phyloP scores from a whole-genome alignment of 2,888 invertebrate species.

The Lycia hirtaria region DNA sequence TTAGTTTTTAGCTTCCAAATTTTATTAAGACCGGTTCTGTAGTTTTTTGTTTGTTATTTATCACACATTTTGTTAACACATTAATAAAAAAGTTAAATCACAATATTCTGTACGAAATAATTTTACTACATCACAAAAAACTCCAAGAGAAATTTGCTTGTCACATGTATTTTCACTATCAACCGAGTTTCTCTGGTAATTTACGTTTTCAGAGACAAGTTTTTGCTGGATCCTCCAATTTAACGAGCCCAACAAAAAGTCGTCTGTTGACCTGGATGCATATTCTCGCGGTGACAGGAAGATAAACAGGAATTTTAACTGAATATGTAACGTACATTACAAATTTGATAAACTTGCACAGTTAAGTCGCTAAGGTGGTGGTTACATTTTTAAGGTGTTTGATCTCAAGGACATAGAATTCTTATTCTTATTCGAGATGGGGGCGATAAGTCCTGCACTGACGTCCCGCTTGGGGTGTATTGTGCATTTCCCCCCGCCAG shows the following conservation, averaged over 20 bases:
- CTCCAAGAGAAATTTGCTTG: conserved; percentile 1
- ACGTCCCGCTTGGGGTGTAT: too few relatives aligned
- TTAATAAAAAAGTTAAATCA: too few relatives aligned
- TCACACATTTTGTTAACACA: too few relatives aligned
- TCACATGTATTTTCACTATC: background rate
- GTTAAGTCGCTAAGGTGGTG: background rate
- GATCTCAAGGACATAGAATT: background rate
- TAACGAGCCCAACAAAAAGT: conserved; percentile 25
- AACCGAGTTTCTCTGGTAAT: conserved; percentile 20
- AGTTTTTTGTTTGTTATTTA: too few relatives aligned
- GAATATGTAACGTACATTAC: background rate
- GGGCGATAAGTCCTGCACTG: too few relatives aligned
- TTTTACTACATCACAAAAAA: background rate
- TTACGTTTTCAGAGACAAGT: conserved; percentile 9
- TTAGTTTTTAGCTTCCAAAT: too few relatives aligned
- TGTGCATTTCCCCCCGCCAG: too few relatives aligned
- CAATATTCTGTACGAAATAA: background rate
- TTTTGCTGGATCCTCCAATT: conserved; percentile 17
- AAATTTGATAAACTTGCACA: background rate
- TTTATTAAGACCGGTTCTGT: too few relatives aligned
- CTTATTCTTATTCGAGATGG: too few relatives aligned
- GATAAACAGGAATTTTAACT: background rate
- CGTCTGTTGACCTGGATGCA: conserved; percentile 14
- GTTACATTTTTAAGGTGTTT: background rate
- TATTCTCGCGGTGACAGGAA: conserved; percentile 1